Base-by-base conservation (phyloP, 2,113 vertebrate genomes). In the Charadrius vociferus region DNA sequence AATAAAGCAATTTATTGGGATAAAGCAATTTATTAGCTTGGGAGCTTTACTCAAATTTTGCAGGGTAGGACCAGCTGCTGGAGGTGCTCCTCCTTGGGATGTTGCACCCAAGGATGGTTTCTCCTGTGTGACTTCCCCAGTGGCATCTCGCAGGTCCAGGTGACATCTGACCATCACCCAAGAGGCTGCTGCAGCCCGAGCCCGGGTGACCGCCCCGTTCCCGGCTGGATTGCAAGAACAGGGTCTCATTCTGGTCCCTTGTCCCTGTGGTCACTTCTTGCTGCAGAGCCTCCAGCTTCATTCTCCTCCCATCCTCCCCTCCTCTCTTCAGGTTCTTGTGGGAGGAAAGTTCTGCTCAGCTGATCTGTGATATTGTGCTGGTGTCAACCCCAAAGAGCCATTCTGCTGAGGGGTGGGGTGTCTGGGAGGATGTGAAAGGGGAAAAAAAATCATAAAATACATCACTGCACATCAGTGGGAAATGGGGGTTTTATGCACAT, bases 161-260 rank as follows among this genome's bases (percentile, higher is more conserved):
- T 83, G 59, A 79, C 41, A 6, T 34, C 24, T 3, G 4, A 3
- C 32, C 2, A 1, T 39, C 55, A 23, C 61, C 47, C 2, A 0
- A 65, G 66, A 34, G 32, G 67, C 52, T 67, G 19, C 67, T 70
- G 47, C 55, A 50, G 18, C 43, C 58, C 1, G 1, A 59, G 72
- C 59, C 55, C 21, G 49, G 14, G 30, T 36, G n/a, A 41, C 39
- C 1, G 0, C 21, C n/a, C 67, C 2, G 0, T 52, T 29, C 49
- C 59, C 21, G 43, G 32, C 70, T n/a, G 79, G 65, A 55, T 58
- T 4, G 0, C 56, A 43, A 71, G 56, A 34, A 24, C 18, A 34
- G 53, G 26, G 29, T 34, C 43, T 52, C 58, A 27, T 56, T 47
- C 34, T 13, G 39, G 34, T 47, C 34, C 29, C 52, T 78, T 43